Base-by-base conservation (phyloP, 1,140 invertebrate species). In the Bombus waltoni region DNA sequence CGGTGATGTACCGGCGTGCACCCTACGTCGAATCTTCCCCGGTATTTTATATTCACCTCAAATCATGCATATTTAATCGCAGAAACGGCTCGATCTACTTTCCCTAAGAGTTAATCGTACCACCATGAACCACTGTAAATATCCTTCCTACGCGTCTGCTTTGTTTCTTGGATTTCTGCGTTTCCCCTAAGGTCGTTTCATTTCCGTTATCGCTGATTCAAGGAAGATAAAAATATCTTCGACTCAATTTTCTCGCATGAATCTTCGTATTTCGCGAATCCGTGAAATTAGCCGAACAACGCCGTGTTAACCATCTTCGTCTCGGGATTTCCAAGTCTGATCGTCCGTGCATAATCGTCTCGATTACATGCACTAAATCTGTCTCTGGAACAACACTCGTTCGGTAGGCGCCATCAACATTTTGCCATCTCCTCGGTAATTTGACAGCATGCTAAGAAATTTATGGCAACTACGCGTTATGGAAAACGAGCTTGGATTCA, bases 11-110 rank as follows among this genome's bases (percentile, higher is more conserved):
- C 75, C 53, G 65, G 38, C 70, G 42, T 42, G 57, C 59, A n/a
- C 73, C 62, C 77, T 35, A 38, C 72, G 44, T 18, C 42, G 28
- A 85, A 89, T 77, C 53, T 35, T 85, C 83, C 83, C 70, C 73
- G 88, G 87, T 92, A 93, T 92, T 94, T 93, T 93, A 93, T 92
- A 94, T 94, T 94, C 93, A 93, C 90, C 92, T 93, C 92, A 92
- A 93, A 94, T 93, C 92, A 92, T 93, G 91, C 93, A 94, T 94
- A 94, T 94, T 94, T 94, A 94, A 94, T 94, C 90, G 91, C 83
- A 89, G 87, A 91, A 91, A 86, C 91, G 88, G 91, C 90, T 91
- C 90, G 89, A 93, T 93, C 92, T 88, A 92, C 91, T 93, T 93
- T 92, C 91, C 77, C 72, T 78, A 89, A 89, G 92, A 93, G 91